Evolutionary conservation across 2,888 invertebrate genomes (phyloP).

Genomic region (Microctonus aethiopoides): DNA sequence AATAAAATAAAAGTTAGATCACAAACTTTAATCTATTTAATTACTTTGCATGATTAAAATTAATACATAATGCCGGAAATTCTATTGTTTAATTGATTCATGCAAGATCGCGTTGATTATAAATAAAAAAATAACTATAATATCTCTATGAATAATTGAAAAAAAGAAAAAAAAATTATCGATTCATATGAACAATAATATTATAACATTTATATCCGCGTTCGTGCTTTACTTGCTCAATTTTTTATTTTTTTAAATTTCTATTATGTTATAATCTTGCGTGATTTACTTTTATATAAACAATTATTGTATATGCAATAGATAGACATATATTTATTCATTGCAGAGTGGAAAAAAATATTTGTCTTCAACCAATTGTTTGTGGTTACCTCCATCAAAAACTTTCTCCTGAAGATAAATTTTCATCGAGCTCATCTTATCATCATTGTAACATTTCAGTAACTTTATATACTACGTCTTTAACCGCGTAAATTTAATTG

Average conservation of each 20-base stretch:
- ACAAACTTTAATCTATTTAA: background rate
- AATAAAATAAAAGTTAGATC: background rate
- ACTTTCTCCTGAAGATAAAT: background rate
- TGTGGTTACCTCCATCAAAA: background rate
- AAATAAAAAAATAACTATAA: too few relatives aligned
- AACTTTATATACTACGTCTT: background rate
- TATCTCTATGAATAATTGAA: too few relatives aligned
- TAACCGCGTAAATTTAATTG: conserved; percentile 40
- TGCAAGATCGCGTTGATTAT: background rate
- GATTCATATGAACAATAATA: background rate
- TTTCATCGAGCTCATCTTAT: too few relatives aligned
- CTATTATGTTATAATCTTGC: conserved; percentile 1
- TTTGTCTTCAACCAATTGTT: background rate
- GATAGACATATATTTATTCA: background rate
- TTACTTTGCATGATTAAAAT: background rate
- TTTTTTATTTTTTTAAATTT: background rate
- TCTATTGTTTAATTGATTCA: background rate
- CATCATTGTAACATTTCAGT: conserved; percentile 15
- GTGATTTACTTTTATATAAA: background rate
- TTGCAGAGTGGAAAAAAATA: background rate
- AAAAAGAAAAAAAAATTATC: background rate
- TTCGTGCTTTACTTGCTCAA: conserved; percentile 1
- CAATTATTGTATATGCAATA: background rate
- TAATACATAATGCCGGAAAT: background rate
- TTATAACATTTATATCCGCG: background rate